Base-by-base conservation (phyloP, 2,888 invertebrate genomes). In the Acronicta leporina region DNA sequence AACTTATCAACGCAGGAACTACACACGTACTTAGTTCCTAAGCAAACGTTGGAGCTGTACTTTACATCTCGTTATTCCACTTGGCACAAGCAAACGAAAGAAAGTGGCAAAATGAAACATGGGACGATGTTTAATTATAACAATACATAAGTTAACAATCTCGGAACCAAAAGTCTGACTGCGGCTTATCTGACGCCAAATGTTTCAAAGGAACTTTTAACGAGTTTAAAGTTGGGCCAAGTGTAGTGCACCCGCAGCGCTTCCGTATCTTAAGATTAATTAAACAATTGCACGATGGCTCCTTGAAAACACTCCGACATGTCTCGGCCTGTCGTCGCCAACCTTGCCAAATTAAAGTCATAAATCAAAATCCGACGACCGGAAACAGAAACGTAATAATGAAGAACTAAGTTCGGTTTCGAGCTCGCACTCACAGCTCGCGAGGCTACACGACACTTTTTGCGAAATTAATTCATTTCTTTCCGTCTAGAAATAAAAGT, bases 211-310 rank as follows among this genome's bases (percentile, higher is more conserved):
- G 88, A 94, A 94, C 92, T 94, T 94, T 93, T 94, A 94, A 94
- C 94, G 93, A 94, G 94, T 94, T 94, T 91, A 93, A 93, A 94
- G 92, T 93, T 92, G 89, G 87, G 84, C 90, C 89, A 84, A 93
- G 92, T 92, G 92, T 92, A 93, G 89, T 94, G 92, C 92, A 92
- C 89, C 89, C 88, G 86, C 88, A 89, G 87, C 89, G 87, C 87
- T 89, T 88, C 85, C 87, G 84, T 84, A 85, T 89, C 90, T 89
- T 89, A 89, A 93, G 93, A 94, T 94, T 94, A 94, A 94, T 94
- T 94, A 94, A 94, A 94, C 94, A 94, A 93, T 94, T 91, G 94
- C 92, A 89, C 92, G 92, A 92, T 92, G 92, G 91, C 91, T 94
- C 86, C 90, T 93, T 91, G 92, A 94, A 92, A 93, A 93, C 92